Evolutionary conservation across 2,797 vertebrate species (phyloP), one percentile per base, ranked within the genome.

Genomic region (Lagodon rhomboides): DNA sequence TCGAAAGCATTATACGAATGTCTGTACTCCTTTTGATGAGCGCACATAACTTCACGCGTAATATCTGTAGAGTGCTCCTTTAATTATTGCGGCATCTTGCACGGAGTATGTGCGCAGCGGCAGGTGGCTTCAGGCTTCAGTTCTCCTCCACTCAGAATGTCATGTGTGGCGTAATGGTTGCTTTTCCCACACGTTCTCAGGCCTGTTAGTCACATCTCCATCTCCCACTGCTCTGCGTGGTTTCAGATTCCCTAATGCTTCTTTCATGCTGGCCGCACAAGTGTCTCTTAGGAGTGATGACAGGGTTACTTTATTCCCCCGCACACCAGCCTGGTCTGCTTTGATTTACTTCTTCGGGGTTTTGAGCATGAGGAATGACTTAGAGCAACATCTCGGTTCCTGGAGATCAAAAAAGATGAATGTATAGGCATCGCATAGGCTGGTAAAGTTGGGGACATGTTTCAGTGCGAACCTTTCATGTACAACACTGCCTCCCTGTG

Each of bases 401-500:
- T 61, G 15, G 34, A 50, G 59, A 71, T 77, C 18, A 51, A 79
- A 84, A 73, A 68, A 56, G 5, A 73, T 60, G 63, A 67, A 75
- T 56, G 68, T 47, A 46, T 15, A 62, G 70, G 12, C 10, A 70
- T 77, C 38, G 6, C 68, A 68, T 77, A 34, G 25, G 34, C 59
- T 63, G 41, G 55, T 65, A 65, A 59, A 12, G 8, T 56, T 66
- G 12, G 41, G 44, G 73, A 75, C 44, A 51, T n/a, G 27, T 27
- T 64, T 79, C 23, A 73, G 18, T 64, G 10, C 4, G 23, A 60
- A 15, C 17, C 61, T 68, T 78, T 78, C 44, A 89, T 79, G 71
- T 82, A 22, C 84, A 87, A 91, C 62, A 80, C 68, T 83, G 86
- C 90, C 90, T n/a, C 87, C 91, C 61, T 77, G 89, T 93, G 91